A percentile compares a stretch with the other conserved stretches of the same genome.
Conservation (phyloP, 2,113 vertebrate genomes). For the Tetrao urogallus region DNA sequence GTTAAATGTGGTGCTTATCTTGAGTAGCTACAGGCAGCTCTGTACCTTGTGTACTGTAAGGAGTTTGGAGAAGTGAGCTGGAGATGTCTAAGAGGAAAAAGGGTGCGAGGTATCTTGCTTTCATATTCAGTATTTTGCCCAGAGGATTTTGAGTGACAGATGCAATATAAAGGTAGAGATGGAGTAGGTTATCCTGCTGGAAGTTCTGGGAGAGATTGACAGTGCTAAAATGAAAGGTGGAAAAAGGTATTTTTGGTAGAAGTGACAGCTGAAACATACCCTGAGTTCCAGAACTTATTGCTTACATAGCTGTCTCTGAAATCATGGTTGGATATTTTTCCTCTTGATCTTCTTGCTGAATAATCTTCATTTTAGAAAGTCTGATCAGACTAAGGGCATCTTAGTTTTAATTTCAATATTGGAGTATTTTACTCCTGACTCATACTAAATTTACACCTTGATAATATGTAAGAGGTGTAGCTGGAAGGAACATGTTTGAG, state of each 20-base stretch:
- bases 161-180: constrained; percentile 52
- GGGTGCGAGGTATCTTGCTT: not conserved
- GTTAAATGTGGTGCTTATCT: constrained; percentile 35
- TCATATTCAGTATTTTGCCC: constrained; percentile 15
- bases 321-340: not conserved
- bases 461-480: not conserved
- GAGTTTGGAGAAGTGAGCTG: not conserved
- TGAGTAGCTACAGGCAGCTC: not conserved
- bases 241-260: not conserved
- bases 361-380: not conserved
- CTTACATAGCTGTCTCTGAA: not conserved
- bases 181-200: constrained; percentile 19
- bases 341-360: not conserved
- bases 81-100: not conserved
- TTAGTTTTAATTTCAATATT: not conserved
- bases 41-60: not conserved
- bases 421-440: not conserved
- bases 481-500: not conserved
- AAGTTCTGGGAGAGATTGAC: constrained; percentile 33
- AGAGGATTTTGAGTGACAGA: constrained; percentile 52
- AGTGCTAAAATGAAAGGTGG: not conserved
- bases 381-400: rapidly evolving
- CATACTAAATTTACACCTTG: rapidly evolving
- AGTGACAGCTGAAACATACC: not conserved
- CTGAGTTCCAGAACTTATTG: not conserved